phyloP scores from a whole-genome alignment of 2,797 vertebrate species.

The Mormyrops attenuatus region DNA sequence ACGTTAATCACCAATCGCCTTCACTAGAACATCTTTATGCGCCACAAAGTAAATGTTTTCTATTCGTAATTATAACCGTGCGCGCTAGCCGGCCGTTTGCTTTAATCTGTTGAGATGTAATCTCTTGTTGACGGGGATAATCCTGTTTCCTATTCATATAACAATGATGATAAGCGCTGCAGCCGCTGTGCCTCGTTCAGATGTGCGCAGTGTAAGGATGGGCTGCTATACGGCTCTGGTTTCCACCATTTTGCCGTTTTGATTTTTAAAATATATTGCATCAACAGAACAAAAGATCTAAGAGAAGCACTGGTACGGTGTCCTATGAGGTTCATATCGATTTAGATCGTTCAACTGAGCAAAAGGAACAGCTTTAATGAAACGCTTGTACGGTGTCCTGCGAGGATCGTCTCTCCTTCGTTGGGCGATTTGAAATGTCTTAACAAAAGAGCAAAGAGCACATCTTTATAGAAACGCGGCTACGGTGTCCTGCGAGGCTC shows the following conservation, averaged over 20 bases:
- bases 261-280: not conserved
- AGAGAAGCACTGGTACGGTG: not conserved
- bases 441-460: not conserved
- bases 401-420: not conserved
- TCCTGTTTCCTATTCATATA: not conserved
- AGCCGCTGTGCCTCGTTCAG: not conserved
- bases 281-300: not conserved
- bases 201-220: not conserved
- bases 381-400: not conserved
- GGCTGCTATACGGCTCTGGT: not conserved
- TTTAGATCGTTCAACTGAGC: not conserved
- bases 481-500: constrained; percentile 48
- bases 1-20: not conserved
- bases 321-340: not conserved
- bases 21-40: not conserved
- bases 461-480: not conserved
- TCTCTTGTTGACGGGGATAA: constrained; percentile 17
- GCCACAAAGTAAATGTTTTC: not conserved
- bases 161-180: not conserved
- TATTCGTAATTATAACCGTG: not conserved
- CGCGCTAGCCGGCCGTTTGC: not conserved
- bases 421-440: not conserved
- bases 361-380: not conserved
- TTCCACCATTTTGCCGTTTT: not conserved
- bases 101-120: constrained; percentile 1